Percentiles rank a stretch among this genome's conserved stretches.
Conservation (phyloP, 2,797 vertebrate genomes). For the Acipenser transmontanus region DNA sequence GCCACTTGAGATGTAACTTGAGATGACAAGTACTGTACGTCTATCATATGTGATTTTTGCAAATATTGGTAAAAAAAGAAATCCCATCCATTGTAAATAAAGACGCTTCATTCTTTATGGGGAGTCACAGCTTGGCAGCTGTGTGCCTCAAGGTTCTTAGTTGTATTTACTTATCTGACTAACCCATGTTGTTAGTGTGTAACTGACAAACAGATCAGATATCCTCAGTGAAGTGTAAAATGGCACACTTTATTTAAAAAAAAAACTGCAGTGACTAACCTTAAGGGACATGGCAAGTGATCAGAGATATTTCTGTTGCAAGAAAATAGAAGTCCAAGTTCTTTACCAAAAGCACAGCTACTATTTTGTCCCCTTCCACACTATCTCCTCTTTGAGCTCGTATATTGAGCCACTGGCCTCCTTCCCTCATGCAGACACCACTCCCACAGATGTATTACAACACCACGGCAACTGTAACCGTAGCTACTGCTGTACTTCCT, state of each 20-base stretch:
- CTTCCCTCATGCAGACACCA: constrained; percentile 6
- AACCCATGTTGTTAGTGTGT: background rate
- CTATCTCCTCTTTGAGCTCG: background rate
- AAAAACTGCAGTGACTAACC: constrained; percentile 4
- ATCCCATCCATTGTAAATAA: too few species aligned
- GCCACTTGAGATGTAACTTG: too few species aligned
- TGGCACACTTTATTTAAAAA: too few species aligned
- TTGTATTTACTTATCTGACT: too few species aligned
- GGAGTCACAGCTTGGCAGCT: background rate
- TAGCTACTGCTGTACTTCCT: constrained; percentile 2
- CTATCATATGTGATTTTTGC: too few species aligned
- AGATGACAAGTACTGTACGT: too few species aligned
- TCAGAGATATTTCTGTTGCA: background rate
- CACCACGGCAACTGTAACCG: constrained; percentile 12
- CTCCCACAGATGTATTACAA: constrained; percentile 8
- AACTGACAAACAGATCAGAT: background rate
- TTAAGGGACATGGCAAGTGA: constrained; percentile 4
- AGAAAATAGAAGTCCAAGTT: background rate
- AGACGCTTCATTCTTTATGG: too few species aligned
- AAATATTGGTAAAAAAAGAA: too few species aligned
- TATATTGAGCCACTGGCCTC: constrained; percentile 18
- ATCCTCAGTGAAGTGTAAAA: too few species aligned
- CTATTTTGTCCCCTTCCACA: constrained; percentile 11
- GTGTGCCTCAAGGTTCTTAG: background rate
- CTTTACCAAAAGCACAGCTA: background rate